phyloP scores from a whole-genome alignment of 2,797 vertebrate species.

The Tadarida brasiliensis region DNA sequence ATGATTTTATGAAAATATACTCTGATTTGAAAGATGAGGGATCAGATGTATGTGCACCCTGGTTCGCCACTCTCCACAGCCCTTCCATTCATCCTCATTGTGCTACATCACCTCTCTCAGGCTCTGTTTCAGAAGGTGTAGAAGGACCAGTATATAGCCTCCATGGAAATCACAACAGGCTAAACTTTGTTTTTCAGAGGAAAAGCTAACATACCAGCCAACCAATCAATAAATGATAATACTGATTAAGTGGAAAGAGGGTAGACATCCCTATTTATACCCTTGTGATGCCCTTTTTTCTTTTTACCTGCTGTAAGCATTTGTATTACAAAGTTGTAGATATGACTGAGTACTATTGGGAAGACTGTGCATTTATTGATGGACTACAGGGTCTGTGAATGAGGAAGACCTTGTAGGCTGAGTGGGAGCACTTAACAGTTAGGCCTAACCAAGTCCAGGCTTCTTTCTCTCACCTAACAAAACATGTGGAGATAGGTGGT shows the following conservation, averaged over 20 bases:
- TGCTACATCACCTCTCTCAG: neutral
- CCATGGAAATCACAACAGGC: neutral
- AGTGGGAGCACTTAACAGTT: neutral
- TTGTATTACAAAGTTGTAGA: neutral
- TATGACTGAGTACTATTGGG: neutral
- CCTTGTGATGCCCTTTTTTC: neutral
- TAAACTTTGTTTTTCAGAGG: slow-evolving; percentile 24
- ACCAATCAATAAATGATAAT: neutral
- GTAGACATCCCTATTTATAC: neutral
- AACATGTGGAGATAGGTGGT: neutral
- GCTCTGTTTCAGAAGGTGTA: neutral
- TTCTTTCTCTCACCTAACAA: neutral
- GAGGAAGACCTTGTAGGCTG: neutral
- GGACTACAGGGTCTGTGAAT: neutral
- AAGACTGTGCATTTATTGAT: neutral
- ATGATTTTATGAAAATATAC: neutral
- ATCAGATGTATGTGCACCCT: too few relatives aligned
- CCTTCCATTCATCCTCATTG: rapidly evolving
- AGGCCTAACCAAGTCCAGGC: neutral
- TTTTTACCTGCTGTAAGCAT: neutral
- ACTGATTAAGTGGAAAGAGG: neutral
- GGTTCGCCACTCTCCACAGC: neutral
- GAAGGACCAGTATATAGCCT: neutral
- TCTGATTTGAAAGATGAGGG: neutral
- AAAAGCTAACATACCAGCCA: neutral